Evolutionary conservation across 2,113 vertebrate genomes (phyloP).

Genomic region (Picathartes gymnocephalus): DNA sequence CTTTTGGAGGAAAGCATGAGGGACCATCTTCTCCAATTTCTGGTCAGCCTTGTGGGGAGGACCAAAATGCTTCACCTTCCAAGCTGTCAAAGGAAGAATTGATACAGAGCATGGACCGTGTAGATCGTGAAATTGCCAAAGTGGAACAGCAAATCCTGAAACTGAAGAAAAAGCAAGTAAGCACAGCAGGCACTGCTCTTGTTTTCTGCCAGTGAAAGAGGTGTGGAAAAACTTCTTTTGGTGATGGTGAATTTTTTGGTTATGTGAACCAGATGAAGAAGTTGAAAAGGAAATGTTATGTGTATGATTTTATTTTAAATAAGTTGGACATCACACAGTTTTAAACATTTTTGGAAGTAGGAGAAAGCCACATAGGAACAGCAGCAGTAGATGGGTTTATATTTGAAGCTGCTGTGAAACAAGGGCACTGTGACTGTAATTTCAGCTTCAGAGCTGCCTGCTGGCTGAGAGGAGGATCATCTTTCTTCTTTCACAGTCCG

Average conservation of each 20-base stretch:
- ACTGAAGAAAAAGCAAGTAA: constrained; percentile 97
- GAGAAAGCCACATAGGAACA: background rate
- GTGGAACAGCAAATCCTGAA: constrained; percentile 98
- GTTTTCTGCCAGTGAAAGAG: background rate
- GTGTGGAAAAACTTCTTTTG: background rate
- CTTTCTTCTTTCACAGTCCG: background rate
- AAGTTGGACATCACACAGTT: background rate
- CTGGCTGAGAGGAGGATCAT: background rate
- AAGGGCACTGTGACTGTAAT: constrained; percentile 17
- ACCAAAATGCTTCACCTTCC: constrained; percentile 93
- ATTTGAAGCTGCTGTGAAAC: background rate
- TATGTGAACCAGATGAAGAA: background rate
- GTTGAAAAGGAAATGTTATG: background rate
- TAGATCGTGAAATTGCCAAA: constrained; percentile 96
- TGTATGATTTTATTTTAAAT: background rate
- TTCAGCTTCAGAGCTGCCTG: background rate
- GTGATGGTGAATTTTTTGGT: background rate
- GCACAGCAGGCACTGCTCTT: background rate
- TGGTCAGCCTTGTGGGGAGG: constrained; percentile 82
- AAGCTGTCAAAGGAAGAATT: constrained; percentile 98
- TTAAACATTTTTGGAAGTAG: background rate
- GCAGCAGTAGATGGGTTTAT: background rate
- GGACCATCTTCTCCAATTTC: constrained; percentile 81
- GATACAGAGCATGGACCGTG: constrained; percentile 99
- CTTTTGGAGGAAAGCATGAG: constrained; percentile 84